Evolutionary conservation across 2,113 vertebrate genomes (phyloP).

Genomic region (Pollimyrus isidori): DNA sequence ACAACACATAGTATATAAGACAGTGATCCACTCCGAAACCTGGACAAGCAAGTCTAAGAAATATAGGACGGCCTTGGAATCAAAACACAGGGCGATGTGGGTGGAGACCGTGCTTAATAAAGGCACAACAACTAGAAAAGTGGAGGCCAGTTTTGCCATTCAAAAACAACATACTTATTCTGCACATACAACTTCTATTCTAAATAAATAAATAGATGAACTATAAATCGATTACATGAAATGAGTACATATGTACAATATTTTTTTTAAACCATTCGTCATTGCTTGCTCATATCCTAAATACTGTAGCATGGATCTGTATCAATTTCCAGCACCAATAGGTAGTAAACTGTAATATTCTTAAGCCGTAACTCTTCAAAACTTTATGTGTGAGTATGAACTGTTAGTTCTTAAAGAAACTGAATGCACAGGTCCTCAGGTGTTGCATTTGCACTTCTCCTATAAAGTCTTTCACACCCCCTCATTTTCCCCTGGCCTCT

Average conservation of each 20-base stretch:
- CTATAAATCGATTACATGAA: not conserved
- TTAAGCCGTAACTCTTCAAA: not conserved
- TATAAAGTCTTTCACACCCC: slow-evolving; percentile 29
- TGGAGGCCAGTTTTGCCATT: not conserved
- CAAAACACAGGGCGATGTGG: not conserved
- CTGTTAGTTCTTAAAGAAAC: not conserved
- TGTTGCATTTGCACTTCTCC: not conserved
- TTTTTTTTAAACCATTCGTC: not conserved
- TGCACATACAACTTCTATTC: not conserved
- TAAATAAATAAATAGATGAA: not conserved
- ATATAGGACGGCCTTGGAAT: not conserved
- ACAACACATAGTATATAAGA: not conserved
- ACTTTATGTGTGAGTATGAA: not conserved
- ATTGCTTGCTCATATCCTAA: not conserved
- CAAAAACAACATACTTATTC: not conserved
- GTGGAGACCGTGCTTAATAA: not conserved
- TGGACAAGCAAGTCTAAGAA: not conserved
- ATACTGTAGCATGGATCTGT: not conserved
- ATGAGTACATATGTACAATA: not conserved
- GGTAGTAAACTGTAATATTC: not conserved
- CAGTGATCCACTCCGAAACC: not conserved
- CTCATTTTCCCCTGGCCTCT: slow-evolving; percentile 21
- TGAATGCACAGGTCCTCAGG: not conserved
- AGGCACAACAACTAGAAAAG: not conserved
- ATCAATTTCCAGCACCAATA: not conserved